Evolutionary conservation across 2,113 vertebrate species (phyloP).

Genomic region (Heterotis niloticus): DNA sequence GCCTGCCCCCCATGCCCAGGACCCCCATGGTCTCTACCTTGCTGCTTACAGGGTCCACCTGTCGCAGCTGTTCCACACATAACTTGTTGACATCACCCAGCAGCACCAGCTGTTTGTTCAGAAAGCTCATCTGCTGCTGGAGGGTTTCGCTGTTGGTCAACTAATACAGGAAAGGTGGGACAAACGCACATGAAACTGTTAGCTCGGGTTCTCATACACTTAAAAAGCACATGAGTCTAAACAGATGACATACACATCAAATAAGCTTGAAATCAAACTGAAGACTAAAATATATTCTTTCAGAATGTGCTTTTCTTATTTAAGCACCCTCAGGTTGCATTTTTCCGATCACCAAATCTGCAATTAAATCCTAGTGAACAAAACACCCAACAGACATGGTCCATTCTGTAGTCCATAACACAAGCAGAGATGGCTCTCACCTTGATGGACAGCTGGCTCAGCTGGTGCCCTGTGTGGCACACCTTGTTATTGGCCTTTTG

Average conservation of each 20-base stretch:
- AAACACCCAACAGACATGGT: no score
- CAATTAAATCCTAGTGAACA: no score
- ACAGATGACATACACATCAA: background rate
- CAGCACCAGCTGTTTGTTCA: conserved; percentile 88
- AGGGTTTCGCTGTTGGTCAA: conserved; percentile 83
- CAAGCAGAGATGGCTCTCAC: conserved; percentile 52
- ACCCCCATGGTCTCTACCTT: conserved; percentile 57
- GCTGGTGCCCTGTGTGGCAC: conserved; percentile 79
- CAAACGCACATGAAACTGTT: background rate
- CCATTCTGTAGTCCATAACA: no score
- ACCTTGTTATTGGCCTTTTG: conserved; percentile 87
- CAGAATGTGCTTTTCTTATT: background rate
- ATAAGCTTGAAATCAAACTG: no score
- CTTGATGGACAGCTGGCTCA: conserved; percentile 90
- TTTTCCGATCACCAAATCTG: no score
- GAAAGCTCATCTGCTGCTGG: conserved; percentile 86
- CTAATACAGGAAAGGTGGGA: conserved; percentile 48
- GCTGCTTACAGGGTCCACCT: conserved; percentile 70
- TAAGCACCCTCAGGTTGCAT: background rate
- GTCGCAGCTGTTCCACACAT: conserved; percentile 69
- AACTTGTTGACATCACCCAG: conserved; percentile 84
- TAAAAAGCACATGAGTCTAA: no score
- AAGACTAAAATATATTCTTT: no score
- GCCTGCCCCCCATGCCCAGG: background rate
- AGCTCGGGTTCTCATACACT: background rate